Conservation (phyloP, 1,140 invertebrate species). For the Drosophila ananassae region DNA sequence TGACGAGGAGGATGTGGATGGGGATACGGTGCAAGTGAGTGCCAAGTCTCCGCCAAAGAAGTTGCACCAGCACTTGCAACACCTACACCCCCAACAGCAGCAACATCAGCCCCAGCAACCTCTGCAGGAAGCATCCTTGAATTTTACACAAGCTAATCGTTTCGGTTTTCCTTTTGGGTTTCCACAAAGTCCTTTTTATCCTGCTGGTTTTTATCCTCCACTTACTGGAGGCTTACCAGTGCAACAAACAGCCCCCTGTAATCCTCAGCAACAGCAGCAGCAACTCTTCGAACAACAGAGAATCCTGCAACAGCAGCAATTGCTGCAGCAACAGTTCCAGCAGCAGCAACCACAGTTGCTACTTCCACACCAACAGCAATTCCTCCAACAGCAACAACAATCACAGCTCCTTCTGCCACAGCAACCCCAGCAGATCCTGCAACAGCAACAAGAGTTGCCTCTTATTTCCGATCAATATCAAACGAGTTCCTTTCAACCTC, state of each 20-base stretch:
- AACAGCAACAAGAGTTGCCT: conserved; percentile 55
- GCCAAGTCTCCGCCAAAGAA: conserved; percentile 61
- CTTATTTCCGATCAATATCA: conserved; percentile 63
- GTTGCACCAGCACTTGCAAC: conserved; percentile 46
- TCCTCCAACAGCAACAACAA: conserved; percentile 8
- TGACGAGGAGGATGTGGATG: conserved; percentile 36
- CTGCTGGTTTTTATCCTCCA: conserved; percentile 17
- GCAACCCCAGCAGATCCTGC: conserved; percentile 18
- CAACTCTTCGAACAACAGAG: conserved; percentile 13
- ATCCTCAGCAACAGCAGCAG: conserved; percentile 17
- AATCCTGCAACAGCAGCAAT: conserved; percentile 22
- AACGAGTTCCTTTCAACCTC: conserved; percentile 55
- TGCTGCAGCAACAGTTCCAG: conserved; percentile 17
- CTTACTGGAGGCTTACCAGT: background rate
- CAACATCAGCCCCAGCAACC: conserved; percentile 29
- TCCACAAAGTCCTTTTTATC: conserved; percentile 19
- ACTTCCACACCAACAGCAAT: conserved; percentile 18
- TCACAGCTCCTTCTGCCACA: conserved; percentile 4
- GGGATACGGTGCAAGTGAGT: conserved; percentile 59
- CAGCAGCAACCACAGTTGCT: conserved; percentile 10
- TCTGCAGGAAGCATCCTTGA: conserved; percentile 26
- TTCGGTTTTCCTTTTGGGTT: conserved; percentile 1
- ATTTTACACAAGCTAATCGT: conserved; percentile 30
- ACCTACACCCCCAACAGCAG: conserved; percentile 25
- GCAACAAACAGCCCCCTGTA: conserved; percentile 11